Evolutionary conservation across 2,888 invertebrate genomes (phyloP).

Genomic region (Minunthozetes semirufus): DNA sequence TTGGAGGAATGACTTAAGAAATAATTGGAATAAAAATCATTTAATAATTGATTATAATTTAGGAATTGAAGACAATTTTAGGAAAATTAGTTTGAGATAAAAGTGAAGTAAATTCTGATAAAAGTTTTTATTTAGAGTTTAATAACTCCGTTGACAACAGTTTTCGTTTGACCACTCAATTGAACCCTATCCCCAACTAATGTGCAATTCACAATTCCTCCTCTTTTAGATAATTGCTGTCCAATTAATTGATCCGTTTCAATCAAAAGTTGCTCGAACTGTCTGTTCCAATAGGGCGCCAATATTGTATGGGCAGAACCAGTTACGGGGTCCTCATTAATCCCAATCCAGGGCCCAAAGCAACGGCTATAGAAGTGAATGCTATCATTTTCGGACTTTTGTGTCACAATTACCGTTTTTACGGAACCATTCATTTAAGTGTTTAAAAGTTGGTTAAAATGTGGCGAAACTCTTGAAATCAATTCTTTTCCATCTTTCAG

Average conservation of each 20-base stretch:
- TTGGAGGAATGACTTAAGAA: too few species aligned
- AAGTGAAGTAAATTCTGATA: too few species aligned
- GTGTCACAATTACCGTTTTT: constrained; percentile 45
- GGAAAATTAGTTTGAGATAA: too few species aligned
- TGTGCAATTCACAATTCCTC: constrained; percentile 45
- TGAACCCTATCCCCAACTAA: background rate
- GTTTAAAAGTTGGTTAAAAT: constrained; percentile 35
- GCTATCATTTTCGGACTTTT: constrained; percentile 43
- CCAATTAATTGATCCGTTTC: constrained; percentile 35
- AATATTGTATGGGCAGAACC: constrained; percentile 52
- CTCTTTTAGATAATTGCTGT: constrained; percentile 45
- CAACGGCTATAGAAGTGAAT: constrained; percentile 50
- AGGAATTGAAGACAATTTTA: too few species aligned
- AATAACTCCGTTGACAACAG: background rate
- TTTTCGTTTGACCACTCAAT: background rate
- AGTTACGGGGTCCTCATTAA: constrained; percentile 51
- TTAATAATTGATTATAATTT: too few species aligned
- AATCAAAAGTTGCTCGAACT: constrained; percentile 43
- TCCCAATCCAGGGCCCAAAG: constrained; percentile 53
- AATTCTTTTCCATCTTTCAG: constrained; percentile 39
- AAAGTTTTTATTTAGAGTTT: too few species aligned
- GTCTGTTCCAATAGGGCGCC: constrained; percentile 50
- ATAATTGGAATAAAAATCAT: too few species aligned
- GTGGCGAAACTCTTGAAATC: constrained; percentile 42
- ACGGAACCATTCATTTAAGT: constrained; percentile 41